Base-by-base conservation (phyloP, 2,797 vertebrate species). In the Tapirus indicus region DNA sequence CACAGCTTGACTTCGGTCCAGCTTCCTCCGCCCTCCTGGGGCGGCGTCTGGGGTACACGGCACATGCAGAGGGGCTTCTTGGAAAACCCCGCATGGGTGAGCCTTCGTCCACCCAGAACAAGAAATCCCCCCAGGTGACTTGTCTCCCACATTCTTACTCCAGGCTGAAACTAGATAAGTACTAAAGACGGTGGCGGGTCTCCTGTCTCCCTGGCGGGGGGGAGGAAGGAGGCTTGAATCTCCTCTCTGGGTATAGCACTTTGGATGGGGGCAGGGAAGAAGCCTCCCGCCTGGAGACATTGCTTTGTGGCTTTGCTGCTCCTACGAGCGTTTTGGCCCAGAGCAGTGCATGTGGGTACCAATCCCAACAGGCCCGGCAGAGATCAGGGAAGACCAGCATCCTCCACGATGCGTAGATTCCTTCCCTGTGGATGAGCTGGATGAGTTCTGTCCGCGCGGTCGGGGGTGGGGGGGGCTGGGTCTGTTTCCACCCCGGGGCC, bases 201-300 rank as follows among this genome's bases (percentile, higher is more conserved):
- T 11, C 75, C 78, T 29, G 6, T 35, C 71, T 18, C 35, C 23
- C 25, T 41, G 21, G 14, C 7, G 1, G 1, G 1, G 3, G 18
- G 6, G 41, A 27, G 38, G 62, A 21, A 23, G 27, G 77, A 14
- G 44, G 23, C 14, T 12, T 1, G 56, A 3, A 0, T 18, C 35
- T 68, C 75, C 68, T 21, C 41, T 72, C 41, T 12, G n/a, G 0
- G 0, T 6, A 0, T 1, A 17, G 74, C 27, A 0, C 16, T 11
- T 49, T 0, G 41, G 72, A 11, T 6, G 2, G 52, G 62, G 17
- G 13, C 27, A 11, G 44, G 32, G 74, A 16, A 44, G n/a, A 18
- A 23, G 3, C 0, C 5, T 18, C 12, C 17, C 0, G 0, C 29
- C 29, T 2, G 20, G 66, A 52, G 35, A 21, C 35, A 2, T 10